Evolutionary conservation across 2,113 vertebrate genomes (phyloP).

Genomic region (Prietella phreatophila): DNA sequence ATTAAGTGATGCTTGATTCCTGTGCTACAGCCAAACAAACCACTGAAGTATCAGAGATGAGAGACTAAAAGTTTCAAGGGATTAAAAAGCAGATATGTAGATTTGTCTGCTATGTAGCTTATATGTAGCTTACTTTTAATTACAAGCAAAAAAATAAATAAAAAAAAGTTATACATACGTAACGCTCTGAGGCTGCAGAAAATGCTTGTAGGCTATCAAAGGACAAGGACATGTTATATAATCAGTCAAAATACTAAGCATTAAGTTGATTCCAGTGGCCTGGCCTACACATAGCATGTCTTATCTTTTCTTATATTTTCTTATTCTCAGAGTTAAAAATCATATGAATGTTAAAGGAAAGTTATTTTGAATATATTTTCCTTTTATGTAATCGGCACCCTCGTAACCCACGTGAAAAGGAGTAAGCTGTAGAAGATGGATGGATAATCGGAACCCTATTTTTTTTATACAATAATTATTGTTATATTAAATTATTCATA

Average conservation of each 20-base stretch:
- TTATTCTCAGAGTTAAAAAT: neutral
- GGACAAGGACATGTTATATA: neutral
- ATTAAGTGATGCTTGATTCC: neutral
- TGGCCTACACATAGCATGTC: neutral
- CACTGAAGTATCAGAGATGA: conserved; percentile 55
- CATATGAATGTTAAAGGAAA: neutral
- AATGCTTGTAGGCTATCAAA: neutral
- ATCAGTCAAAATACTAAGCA: neutral
- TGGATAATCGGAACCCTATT: too few species aligned
- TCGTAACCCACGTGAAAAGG: too few species aligned
- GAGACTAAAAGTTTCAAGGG: conserved; percentile 58
- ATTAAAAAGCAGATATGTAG: conserved; percentile 48
- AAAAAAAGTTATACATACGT: too few species aligned
- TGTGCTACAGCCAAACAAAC: conserved; percentile 3
- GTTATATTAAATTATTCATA: too few species aligned
- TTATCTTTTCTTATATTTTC: neutral
- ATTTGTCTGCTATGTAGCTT: too few species aligned
- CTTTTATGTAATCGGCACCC: neutral
- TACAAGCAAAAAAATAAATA: too few species aligned
- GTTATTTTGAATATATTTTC: neutral
- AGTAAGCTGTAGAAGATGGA: too few species aligned
- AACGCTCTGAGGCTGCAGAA: conserved; percentile 24
- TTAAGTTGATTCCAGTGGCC: neutral
- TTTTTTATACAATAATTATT: neutral
- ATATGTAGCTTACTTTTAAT: conserved; percentile 62